Conservation (phyloP, 2,888 invertebrate genomes). For the Drosophila nr. fundita region DNA sequence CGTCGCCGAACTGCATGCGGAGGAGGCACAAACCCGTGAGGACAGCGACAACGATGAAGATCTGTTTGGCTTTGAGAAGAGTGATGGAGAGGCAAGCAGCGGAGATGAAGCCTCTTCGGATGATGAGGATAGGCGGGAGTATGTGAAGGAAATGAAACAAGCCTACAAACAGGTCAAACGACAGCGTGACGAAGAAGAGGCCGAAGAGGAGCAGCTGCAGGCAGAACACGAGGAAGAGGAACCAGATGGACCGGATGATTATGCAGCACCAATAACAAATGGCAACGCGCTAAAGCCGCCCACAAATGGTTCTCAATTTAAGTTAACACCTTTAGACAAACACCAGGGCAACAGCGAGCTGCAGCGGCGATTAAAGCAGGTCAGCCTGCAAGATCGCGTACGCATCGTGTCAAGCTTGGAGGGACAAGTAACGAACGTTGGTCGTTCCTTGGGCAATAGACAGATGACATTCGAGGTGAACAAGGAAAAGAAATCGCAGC, state of each 20-base stretch:
- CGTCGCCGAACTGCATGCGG: constrained; percentile 85
- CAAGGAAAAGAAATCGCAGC: constrained; percentile 86
- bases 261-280: constrained; percentile 37
- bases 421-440: constrained; percentile 84
- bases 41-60: constrained; percentile 85
- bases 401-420: constrained; percentile 86
- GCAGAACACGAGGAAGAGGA: constrained; percentile 78
- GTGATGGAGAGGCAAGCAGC: constrained; percentile 85
- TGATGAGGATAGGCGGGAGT: constrained; percentile 93
- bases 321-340: constrained; percentile 88
- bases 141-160: constrained; percentile 92
- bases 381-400: constrained; percentile 89
- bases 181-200: constrained; percentile 80
- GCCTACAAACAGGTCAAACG: constrained; percentile 86
- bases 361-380: constrained; percentile 69
- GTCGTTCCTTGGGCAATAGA: constrained; percentile 89
- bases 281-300: constrained; percentile 13
- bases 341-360: constrained; percentile 78
- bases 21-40: constrained; percentile 80
- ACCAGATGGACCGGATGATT: constrained; percentile 42
- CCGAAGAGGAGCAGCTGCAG: constrained; percentile 67
- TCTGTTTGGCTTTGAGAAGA: constrained; percentile 82
- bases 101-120: constrained; percentile 86
- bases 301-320: constrained; percentile 82
- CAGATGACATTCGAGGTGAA: constrained; percentile 92